These are phyloP conservation scores for Tragopan temminckii DNA, from an alignment of 2,797 vertebrate genomes.

Conservation along the genomic window DNA sequence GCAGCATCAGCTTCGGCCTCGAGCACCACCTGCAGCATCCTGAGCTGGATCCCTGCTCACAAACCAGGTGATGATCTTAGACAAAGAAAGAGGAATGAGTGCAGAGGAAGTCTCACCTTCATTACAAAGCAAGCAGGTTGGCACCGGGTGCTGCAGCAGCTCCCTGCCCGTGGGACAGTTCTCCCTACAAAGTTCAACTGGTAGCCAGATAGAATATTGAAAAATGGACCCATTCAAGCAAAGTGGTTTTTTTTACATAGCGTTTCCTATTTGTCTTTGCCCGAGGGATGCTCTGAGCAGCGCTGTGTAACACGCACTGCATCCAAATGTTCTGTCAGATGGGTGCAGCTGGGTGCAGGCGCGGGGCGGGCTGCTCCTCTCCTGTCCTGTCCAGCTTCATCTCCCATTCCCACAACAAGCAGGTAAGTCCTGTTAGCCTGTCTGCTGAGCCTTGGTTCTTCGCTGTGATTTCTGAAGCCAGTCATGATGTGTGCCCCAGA, in stretches of 20 bases:
- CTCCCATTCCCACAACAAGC: conserved; percentile 39
- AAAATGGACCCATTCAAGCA: background rate
- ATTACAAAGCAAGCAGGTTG: background rate
- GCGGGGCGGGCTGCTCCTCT: background rate
- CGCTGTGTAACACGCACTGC: rapidly evolving
- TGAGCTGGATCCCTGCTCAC: background rate
- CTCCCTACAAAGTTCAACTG: background rate
- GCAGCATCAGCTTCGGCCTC: background rate
- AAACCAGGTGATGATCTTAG: background rate
- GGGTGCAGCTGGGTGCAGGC: background rate
- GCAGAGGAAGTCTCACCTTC: background rate
- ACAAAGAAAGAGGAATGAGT: background rate
- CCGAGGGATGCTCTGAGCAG: background rate
- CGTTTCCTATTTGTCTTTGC: background rate
- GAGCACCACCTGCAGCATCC: background rate
- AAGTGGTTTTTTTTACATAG: background rate
- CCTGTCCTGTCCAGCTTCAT: conserved; percentile 25
- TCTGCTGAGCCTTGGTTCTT: conserved; percentile 21
- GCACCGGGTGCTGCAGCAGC: background rate
- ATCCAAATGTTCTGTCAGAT: conserved; percentile 12
- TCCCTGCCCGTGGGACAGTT: background rate
- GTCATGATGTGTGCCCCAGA: background rate
- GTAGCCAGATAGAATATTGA: background rate
- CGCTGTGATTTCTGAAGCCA: conserved; percentile 13
- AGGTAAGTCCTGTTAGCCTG: conserved; percentile 61